phyloP scores from a whole-genome alignment of 2,113 vertebrate species.

The Mus spicilegus region DNA sequence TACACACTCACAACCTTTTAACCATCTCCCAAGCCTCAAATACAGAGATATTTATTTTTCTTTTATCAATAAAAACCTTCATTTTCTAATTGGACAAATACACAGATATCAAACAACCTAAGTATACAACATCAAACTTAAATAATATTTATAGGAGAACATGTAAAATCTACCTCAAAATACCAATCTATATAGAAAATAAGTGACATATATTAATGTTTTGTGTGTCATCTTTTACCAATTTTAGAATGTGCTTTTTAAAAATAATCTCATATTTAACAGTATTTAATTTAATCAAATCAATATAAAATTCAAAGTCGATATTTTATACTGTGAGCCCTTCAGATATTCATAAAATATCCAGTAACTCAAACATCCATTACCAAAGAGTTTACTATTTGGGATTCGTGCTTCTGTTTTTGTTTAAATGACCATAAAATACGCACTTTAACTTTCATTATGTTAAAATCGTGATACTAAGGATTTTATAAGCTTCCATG shows the following conservation, averaged over 20 bases:
- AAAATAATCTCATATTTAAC: neutral
- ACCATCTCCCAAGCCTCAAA: neutral
- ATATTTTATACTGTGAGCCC: neutral
- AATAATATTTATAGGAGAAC: neutral
- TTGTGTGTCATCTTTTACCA: neutral
- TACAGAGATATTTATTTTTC: neutral
- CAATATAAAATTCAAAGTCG: neutral
- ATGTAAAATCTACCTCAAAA: constrained; percentile 26
- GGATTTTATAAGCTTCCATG: neutral
- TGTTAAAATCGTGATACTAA: neutral
- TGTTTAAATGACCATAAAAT: neutral
- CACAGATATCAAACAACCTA: neutral
- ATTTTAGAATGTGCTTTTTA: neutral
- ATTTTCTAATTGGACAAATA: neutral
- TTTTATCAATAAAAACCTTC: neutral
- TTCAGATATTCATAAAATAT: neutral
- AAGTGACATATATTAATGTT: neutral
- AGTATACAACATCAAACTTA: neutral
- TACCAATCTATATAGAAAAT: neutral
- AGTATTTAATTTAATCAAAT: neutral
- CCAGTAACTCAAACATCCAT: neutral
- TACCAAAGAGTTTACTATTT: neutral
- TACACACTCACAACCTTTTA: neutral
- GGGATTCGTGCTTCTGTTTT: neutral
- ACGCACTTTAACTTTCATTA: neutral